Percentiles rank a stretch among this genome's conserved stretches.
phyloP scores from a whole-genome alignment of 2,797 vertebrate species.

The Argya squamiceps region DNA sequence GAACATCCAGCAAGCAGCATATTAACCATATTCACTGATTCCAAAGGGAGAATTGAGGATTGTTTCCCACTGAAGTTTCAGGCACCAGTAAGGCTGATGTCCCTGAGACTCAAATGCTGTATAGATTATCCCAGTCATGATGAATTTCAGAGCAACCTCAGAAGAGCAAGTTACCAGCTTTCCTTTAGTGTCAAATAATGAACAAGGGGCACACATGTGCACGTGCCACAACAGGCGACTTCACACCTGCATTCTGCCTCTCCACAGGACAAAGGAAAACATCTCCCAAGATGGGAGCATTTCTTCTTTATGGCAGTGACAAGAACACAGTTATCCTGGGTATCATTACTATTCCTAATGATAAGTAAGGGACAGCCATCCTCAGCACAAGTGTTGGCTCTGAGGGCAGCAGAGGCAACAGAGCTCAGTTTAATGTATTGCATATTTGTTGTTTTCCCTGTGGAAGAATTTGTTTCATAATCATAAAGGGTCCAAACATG shows the following conservation, averaged over 20 bases:
- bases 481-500: not conserved
- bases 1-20: not conserved
- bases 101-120: not conserved
- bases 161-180: not conserved
- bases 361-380: not conserved
- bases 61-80: not conserved
- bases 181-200: not conserved
- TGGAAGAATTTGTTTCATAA: not conserved
- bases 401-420: not conserved
- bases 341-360: not conserved
- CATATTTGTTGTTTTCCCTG: not conserved
- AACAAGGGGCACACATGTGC: rapidly evolving
- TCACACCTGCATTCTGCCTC: not conserved
- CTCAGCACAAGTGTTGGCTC: not conserved
- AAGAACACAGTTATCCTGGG: not conserved
- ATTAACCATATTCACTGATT: not conserved
- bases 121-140: not conserved
- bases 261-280: not conserved
- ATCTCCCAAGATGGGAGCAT: not conserved
- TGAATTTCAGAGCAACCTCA: not conserved
- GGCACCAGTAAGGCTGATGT: not conserved
- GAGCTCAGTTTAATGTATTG: not conserved
- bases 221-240: not conserved
- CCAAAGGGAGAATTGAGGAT: not conserved
- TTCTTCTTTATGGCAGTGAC: not conserved